Percentiles rank a stretch among this genome's conserved stretches.
Conservation (phyloP, 2,888 invertebrate genomes). For the Polydrusus cervinus region DNA sequence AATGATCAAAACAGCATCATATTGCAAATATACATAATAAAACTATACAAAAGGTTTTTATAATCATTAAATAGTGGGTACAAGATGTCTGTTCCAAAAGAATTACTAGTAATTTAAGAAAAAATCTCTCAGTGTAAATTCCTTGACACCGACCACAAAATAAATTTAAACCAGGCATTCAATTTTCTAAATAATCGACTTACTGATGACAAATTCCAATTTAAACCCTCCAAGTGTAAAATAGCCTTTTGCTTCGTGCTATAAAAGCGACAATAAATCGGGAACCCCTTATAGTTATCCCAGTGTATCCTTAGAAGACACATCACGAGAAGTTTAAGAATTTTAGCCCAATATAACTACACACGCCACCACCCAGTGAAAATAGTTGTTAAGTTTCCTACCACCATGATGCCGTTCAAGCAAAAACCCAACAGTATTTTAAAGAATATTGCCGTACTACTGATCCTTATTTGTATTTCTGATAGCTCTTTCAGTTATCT, state of each 20-base stretch:
- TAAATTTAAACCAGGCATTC: constrained; percentile 28
- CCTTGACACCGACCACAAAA: neutral
- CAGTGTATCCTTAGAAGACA: constrained; percentile 27
- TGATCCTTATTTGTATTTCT: constrained; percentile 47
- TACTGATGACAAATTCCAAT: constrained; percentile 30
- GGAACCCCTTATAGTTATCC: neutral
- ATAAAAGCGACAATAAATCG: constrained; percentile 29
- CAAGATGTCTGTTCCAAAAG: no score
- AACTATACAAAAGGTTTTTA: no score
- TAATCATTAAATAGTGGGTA: no score
- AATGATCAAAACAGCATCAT: no score
- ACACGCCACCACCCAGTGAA: constrained; percentile 43
- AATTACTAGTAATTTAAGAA: no score
- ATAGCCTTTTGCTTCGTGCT: constrained; percentile 26
- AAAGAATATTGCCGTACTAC: constrained; percentile 33
- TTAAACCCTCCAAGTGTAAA: constrained; percentile 39
- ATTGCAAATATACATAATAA: no score
- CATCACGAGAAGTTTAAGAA: constrained; percentile 29
- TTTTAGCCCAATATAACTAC: constrained; percentile 44
- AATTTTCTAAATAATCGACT: constrained; percentile 47
- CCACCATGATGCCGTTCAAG: constrained; percentile 52
- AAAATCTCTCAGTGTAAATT: constrained; percentile 16
- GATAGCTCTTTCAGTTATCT: constrained; percentile 30
- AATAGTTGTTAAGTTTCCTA: constrained; percentile 29
- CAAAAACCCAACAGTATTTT: constrained; percentile 41